Evolutionary conservation across 53 echinoderm and acorn worm species (phyloP).

Genomic region (Zoroaster sp.): DNA sequence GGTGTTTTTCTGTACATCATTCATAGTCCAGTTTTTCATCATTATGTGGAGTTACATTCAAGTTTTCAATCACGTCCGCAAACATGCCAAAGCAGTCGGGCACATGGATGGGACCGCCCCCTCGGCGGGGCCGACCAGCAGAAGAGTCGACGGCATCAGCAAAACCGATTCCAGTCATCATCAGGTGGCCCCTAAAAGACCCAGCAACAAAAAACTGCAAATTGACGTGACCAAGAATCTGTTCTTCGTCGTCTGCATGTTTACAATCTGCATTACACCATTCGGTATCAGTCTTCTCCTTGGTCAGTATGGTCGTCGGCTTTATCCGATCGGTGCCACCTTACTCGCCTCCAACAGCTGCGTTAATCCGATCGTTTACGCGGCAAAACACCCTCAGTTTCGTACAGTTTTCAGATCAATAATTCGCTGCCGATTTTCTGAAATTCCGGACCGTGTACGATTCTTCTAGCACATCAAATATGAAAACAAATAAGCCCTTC

Average conservation of each 20-base stretch:
- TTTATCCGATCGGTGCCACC: constrained; percentile 64
- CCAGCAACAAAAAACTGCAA: constrained; percentile 60
- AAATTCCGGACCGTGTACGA: neutral
- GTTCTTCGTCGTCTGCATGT: constrained; percentile 68
- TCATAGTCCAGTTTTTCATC: constrained; percentile 24
- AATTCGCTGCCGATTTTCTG: neutral
- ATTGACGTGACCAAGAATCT: constrained; percentile 82
- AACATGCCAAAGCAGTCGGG: constrained; percentile 58
- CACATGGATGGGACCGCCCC: constrained; percentile 35
- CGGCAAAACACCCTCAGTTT: constrained; percentile 68
- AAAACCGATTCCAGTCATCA: neutral
- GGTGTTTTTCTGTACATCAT: constrained; percentile 54
- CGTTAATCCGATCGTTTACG: constrained; percentile 74
- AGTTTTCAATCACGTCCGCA: constrained; percentile 66
- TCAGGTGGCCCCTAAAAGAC: constrained; percentile 6
- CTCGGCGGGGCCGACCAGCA: neutral
- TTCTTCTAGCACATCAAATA: too few species aligned
- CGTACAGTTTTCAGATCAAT: neutral
- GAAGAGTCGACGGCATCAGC: neutral
- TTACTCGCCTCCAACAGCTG: constrained; percentile 70
- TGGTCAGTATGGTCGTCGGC: constrained; percentile 50
- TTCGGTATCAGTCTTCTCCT: constrained; percentile 63
- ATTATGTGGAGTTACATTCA: constrained; percentile 41
- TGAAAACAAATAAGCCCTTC: too few species aligned
- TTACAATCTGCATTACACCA: constrained; percentile 60